Percentiles rank a stretch among this genome's conserved stretches.
These are phyloP conservation scores for Tragelaphus strepsiceros DNA, from an alignment of 2,113 vertebrate species.

Conservation along the genomic window DNA sequence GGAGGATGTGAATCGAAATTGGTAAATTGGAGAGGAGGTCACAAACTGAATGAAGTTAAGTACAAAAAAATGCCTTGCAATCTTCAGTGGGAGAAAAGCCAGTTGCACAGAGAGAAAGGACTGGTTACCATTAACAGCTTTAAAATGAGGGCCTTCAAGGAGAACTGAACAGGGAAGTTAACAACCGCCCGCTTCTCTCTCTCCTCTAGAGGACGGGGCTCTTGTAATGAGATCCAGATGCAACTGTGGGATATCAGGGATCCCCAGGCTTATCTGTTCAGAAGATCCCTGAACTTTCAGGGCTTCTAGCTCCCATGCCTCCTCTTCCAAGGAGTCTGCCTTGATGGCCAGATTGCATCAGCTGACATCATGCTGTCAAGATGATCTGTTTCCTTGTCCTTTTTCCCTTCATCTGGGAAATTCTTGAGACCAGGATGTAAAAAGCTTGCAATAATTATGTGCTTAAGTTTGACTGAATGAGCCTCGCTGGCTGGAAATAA, in stretches of 20 bases:
- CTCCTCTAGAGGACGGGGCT: not conserved
- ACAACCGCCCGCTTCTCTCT: not conserved
- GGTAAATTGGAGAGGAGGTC: slow-evolving; percentile 52
- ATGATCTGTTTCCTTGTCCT: not conserved
- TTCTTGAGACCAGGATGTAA: not conserved
- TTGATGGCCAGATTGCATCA: not conserved
- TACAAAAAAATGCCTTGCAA: slow-evolving; percentile 6
- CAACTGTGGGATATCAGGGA: not conserved
- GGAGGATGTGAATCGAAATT: slow-evolving; percentile 21
- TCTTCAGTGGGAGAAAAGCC: slow-evolving; percentile 48
- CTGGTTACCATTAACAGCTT: slow-evolving; percentile 64
- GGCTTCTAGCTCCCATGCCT: not conserved
- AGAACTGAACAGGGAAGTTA: slow-evolving; percentile 32
- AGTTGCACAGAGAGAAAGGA: slow-evolving; percentile 22
- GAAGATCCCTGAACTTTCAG: not conserved
- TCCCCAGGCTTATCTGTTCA: not conserved
- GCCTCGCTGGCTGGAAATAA: not conserved
- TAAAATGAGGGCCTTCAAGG: slow-evolving; percentile 46
- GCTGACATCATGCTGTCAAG: not conserved
- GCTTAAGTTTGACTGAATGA: not conserved
- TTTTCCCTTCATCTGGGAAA: not conserved
- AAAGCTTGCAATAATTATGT: not conserved
- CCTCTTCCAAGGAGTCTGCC: slow-evolving; percentile 23
- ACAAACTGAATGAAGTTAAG: slow-evolving; percentile 37
- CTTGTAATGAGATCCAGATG: slow-evolving; percentile 52